Conservation (phyloP, 2,113 vertebrate genomes). For the Pyrgilauda ruficollis region DNA sequence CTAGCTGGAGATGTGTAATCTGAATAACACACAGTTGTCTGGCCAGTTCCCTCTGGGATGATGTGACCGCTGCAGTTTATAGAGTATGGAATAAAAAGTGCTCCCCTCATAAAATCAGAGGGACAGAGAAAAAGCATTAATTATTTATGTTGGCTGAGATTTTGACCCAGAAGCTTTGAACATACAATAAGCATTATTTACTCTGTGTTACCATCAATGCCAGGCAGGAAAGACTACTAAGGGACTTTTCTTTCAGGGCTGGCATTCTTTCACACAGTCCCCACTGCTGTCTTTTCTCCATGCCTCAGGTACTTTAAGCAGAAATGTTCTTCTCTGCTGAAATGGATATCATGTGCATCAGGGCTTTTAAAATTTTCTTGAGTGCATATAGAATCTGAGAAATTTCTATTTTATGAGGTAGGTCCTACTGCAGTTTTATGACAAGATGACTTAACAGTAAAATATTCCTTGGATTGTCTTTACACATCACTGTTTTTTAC, state of each 20-base stretch:
- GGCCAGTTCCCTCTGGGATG: background rate
- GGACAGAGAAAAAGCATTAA: background rate
- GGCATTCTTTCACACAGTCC: background rate
- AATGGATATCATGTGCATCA: background rate
- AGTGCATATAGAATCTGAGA: background rate
- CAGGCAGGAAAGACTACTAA: background rate
- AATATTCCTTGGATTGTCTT: background rate
- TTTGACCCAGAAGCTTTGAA: conserved; percentile 38
- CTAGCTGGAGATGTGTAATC: background rate
- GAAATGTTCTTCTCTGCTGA: background rate
- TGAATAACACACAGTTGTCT: background rate
- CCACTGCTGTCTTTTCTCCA: background rate
- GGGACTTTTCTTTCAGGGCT: background rate
- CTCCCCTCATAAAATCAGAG: background rate
- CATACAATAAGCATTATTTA: conserved; percentile 14
- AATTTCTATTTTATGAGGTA: background rate
- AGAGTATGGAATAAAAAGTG: background rate
- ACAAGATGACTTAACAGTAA: background rate
- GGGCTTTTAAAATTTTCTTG: background rate
- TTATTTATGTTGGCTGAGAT: conserved; percentile 13
- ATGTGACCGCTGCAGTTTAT: background rate
- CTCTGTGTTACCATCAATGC: background rate
- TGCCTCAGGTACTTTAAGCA: background rate
- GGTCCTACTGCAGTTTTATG: background rate
- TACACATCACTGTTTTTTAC: background rate